These are phyloP conservation scores for Torymus tubicola DNA, from an alignment of 2,888 invertebrate genomes.

Conservation along the genomic window DNA sequence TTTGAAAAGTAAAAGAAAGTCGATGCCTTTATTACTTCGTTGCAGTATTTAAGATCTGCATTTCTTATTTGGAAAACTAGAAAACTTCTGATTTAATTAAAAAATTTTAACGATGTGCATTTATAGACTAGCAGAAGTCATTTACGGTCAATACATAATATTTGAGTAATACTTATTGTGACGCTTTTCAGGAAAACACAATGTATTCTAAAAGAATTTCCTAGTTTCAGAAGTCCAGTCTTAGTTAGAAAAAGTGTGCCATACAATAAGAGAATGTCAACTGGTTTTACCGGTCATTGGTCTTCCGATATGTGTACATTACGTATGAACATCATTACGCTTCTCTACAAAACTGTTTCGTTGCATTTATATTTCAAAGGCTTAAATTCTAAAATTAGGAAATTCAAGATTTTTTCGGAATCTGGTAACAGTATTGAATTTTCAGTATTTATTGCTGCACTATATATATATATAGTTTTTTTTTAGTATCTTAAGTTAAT, in stretches of 20 bases:
- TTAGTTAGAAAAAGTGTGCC: constrained; percentile 20
- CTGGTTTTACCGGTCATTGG: constrained; percentile 26
- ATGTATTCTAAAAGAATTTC: neutral
- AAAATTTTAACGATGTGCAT: neutral
- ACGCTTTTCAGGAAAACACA: neutral
- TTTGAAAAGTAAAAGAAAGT: constrained; percentile 36
- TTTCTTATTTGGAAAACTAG: constrained; percentile 25
- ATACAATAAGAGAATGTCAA: constrained; percentile 15
- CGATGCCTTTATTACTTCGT: constrained; percentile 25
- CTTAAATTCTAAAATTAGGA: neutral
- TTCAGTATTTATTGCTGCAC: too few species aligned
- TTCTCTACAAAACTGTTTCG: too few species aligned
- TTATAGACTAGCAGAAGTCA: too few species aligned
- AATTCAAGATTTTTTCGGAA: too few species aligned
- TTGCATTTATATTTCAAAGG: constrained; percentile 15
- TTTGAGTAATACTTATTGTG: too few species aligned
- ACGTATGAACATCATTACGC: too few species aligned
- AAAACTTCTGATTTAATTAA: constrained; percentile 1
- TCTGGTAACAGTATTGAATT: too few species aligned
- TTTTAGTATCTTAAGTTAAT: too few species aligned
- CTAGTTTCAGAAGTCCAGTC: neutral
- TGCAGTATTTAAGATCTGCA: constrained; percentile 8
- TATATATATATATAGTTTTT: too few species aligned
- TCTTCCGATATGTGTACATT: neutral
- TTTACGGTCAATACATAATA: too few species aligned